Percentiles rank a stretch among this genome's conserved stretches.
These are phyloP conservation scores for Calliscelio sp. DNA, from an alignment of 2,888 invertebrate genomes.

Conservation along the genomic window DNA sequence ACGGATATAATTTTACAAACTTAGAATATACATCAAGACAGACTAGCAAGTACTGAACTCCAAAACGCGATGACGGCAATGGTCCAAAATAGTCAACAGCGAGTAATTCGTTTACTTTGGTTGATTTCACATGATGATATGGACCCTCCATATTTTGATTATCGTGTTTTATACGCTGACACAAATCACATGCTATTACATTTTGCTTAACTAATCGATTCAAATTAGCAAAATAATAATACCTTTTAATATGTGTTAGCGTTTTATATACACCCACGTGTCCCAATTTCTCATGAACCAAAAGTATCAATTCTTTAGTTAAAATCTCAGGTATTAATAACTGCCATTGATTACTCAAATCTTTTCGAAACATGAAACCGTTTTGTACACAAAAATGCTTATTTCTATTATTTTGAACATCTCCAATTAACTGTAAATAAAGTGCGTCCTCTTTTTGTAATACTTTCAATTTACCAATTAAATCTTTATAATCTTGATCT, in stretches of 20 bases:
- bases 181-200: constrained; percentile 4
- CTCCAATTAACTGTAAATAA: too few relatives aligned
- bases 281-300: constrained; percentile 12
- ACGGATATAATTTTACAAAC: constrained; percentile 47
- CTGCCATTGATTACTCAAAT: background rate
- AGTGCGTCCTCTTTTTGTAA: too few relatives aligned
- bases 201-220: background rate
- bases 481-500: too few relatives aligned
- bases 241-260: background rate
- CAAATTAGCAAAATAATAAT: constrained; percentile 9
- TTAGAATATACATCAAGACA: constrained; percentile 53
- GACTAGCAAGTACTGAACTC: constrained; percentile 42
- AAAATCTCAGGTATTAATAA: constrained; percentile 2
- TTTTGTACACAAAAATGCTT: too few relatives aligned
- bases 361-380: too few relatives aligned
- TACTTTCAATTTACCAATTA: too few relatives aligned
- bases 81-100: constrained; percentile 63
- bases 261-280: constrained; percentile 2
- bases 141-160: background rate
- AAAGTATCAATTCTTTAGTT: background rate
- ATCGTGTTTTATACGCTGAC: background rate
- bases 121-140: background rate
- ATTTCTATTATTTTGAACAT: too few relatives aligned
- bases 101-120: background rate
- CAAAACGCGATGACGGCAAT: constrained; percentile 32